phyloP scores from a whole-genome alignment of 2,888 invertebrate genomes.

The Hirtodrosophila histrioides region DNA sequence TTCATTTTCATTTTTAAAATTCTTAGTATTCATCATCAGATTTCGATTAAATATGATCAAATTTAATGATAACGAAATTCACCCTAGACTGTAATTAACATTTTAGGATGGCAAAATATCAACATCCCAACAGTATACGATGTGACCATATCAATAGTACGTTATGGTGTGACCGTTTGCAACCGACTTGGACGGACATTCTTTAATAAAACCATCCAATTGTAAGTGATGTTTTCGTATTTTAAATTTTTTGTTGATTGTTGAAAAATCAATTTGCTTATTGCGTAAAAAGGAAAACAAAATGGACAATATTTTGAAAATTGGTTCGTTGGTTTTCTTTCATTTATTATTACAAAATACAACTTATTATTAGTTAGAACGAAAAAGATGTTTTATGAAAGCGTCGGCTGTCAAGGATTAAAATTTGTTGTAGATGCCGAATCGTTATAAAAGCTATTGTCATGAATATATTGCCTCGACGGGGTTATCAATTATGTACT shows the following conservation, averaged over 20 bases:
- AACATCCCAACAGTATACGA: no score
- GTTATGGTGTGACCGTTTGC: no score
- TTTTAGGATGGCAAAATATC: no score
- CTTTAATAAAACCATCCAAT: constrained; percentile 51
- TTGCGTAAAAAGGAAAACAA: constrained; percentile 32
- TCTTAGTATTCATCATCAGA: no score
- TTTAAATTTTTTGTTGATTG: constrained; percentile 43
- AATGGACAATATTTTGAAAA: constrained; percentile 47
- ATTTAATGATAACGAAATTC: no score
- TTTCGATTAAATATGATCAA: no score
- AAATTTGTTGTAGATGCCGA: constrained; percentile 40
- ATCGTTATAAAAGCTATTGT: constrained; percentile 62
- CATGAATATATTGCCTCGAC: constrained; percentile 61
- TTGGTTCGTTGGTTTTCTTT: constrained; percentile 59
- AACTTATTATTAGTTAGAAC: constrained; percentile 73
- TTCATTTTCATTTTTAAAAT: no score
- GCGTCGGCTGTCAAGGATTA: constrained; percentile 33
- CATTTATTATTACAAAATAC: constrained; percentile 70
- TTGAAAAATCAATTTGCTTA: constrained; percentile 61
- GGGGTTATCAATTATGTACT: constrained; percentile 32
- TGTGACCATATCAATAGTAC: no score
- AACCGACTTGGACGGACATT: no score
- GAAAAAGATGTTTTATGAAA: constrained; percentile 58
- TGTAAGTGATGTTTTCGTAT: constrained; percentile 29
- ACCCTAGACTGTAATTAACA: no score